Conservation (phyloP, 2,888 invertebrate species). For the Drosophila aldrichi region DNA sequence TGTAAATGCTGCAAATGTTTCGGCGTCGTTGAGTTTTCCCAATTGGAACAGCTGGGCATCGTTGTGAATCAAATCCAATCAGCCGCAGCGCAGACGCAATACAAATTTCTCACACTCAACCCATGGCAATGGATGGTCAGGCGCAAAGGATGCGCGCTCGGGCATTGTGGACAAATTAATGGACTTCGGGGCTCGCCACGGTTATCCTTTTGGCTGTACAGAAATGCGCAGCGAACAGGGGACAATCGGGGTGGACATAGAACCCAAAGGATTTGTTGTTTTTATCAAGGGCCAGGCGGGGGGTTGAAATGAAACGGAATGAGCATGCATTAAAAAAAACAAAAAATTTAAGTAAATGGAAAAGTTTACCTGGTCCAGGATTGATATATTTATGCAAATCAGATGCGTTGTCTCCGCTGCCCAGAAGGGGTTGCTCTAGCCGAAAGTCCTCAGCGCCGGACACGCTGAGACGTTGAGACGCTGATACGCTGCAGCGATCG, state of each 20-base stretch:
- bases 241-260: slow-evolving; percentile 15
- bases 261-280: slow-evolving; percentile 48
- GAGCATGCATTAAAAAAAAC: not conserved
- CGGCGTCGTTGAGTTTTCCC: slow-evolving; percentile 35
- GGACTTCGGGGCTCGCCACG: slow-evolving; percentile 48
- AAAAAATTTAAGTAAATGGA: not conserved
- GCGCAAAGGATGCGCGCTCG: slow-evolving; percentile 62
- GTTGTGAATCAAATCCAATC: slow-evolving; percentile 27
- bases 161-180: slow-evolving; percentile 69
- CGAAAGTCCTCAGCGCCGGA: slow-evolving; percentile 53
- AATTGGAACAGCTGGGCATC: slow-evolving; percentile 49
- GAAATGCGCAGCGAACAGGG: slow-evolving; percentile 29
- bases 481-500: slow-evolving; percentile 22
- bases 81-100: slow-evolving; percentile 21
- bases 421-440: slow-evolving; percentile 56
- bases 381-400: slow-evolving; percentile 53
- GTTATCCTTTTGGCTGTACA: slow-evolving; percentile 41
- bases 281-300: slow-evolving; percentile 45
- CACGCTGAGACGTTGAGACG: slow-evolving; percentile 48
- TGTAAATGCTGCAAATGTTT: slow-evolving; percentile 58
- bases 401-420: slow-evolving; percentile 40
- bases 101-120: slow-evolving; percentile 32
- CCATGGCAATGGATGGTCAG: slow-evolving; percentile 30
- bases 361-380: slow-evolving; percentile 32
- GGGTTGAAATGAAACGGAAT: slow-evolving; percentile 56